These are phyloP conservation scores for Anguilla pacifica DNA, from an alignment of 2,797 vertebrate species.

Conservation along the genomic window DNA sequence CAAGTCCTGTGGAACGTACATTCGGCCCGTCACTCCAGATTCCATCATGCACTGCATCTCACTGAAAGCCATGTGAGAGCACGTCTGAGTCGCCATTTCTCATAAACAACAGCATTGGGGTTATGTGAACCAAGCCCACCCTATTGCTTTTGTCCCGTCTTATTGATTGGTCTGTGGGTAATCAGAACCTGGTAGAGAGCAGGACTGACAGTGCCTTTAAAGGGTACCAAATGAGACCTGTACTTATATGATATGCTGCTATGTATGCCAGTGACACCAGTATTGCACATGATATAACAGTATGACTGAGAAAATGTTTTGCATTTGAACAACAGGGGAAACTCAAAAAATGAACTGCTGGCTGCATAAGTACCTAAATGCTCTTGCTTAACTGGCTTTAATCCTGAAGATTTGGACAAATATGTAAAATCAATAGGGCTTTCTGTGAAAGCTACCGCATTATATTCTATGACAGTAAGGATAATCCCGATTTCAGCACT, in stretches of 20 bases:
- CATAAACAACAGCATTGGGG: neutral
- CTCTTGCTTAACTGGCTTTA: neutral
- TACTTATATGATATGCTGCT: conserved; percentile 34
- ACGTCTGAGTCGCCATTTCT: neutral
- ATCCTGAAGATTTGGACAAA: neutral
- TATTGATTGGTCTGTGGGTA: conserved; percentile 47
- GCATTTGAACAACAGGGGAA: neutral
- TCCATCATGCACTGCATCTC: conserved; percentile 15
- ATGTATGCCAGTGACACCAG: too few species aligned
- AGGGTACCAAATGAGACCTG: conserved; percentile 54
- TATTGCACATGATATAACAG: too few species aligned
- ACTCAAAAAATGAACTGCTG: too few species aligned
- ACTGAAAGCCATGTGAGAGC: conserved; percentile 43
- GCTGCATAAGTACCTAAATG: too few species aligned
- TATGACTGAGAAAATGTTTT: too few species aligned
- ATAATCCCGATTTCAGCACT: neutral
- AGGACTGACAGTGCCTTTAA: neutral
- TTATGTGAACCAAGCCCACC: conserved; percentile 49
- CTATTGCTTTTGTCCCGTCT: conserved; percentile 42
- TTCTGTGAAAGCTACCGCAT: neutral
- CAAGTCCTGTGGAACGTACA: neutral
- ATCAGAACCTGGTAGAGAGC: conserved; percentile 49
- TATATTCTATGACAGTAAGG: neutral
- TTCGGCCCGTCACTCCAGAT: conserved; percentile 1
- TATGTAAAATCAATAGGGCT: neutral